A percentile compares a stretch with the other conserved stretches of the same genome.
These are phyloP conservation scores for Odontophorus gujanensis DNA, from an alignment of 2,113 vertebrate species.

Conservation along the genomic window DNA sequence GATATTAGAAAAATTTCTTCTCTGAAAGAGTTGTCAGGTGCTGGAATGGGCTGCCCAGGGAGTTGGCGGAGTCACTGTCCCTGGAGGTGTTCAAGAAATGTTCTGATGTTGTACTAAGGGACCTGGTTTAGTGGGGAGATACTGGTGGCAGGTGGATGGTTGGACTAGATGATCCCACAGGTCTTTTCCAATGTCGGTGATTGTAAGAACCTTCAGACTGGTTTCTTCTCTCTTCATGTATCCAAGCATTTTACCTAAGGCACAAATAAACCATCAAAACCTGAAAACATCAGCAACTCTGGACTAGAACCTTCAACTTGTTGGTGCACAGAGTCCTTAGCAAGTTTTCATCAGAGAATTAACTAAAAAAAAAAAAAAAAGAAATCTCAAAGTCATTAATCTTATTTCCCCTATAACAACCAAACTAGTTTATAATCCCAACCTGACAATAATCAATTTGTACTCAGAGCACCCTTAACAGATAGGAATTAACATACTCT, in stretches of 20 bases:
- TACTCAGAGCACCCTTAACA: neutral
- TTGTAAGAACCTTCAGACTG: neutral
- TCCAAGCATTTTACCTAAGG: neutral
- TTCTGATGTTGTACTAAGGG: no score
- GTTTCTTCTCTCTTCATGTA: neutral
- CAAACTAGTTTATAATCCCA: neutral
- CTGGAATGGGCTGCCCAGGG: no score
- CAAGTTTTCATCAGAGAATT: neutral
- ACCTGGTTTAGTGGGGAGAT: no score
- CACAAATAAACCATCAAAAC: neutral
- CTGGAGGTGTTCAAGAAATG: no score
- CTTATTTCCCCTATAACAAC: neutral
- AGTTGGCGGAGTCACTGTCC: no score
- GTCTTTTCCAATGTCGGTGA: no score
- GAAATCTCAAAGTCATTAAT: neutral
- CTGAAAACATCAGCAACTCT: neutral
- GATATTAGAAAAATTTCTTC: no score
- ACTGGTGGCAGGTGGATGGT: no score
- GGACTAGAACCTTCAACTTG: neutral
- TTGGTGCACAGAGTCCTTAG: neutral
- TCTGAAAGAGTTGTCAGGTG: no score
- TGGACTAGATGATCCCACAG: no score
- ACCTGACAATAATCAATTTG: neutral
- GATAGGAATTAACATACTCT: neutral
- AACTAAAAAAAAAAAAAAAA: neutral